Evolutionary conservation across 2,113 vertebrate species (phyloP).

Genomic region (Nycticebus coucang): DNA sequence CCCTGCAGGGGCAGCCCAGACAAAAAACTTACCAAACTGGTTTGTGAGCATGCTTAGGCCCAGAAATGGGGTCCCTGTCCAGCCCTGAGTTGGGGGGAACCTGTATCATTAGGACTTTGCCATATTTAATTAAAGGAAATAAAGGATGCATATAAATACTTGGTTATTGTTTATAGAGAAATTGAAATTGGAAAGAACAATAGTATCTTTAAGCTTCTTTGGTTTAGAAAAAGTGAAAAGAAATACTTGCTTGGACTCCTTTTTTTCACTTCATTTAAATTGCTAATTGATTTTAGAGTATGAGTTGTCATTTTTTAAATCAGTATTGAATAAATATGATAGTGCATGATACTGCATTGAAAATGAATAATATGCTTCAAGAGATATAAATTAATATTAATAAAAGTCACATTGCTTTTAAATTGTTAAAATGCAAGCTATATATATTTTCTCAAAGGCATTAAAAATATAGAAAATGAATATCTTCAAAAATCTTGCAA

Average conservation of each 20-base stretch:
- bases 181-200: constrained; percentile 21
- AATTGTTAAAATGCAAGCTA: constrained; percentile 5
- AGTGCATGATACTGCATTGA: not conserved
- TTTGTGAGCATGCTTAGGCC: too few species aligned
- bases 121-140: constrained; percentile 26
- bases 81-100: too few species aligned
- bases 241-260: not conserved
- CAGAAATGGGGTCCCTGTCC: too few species aligned
- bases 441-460: constrained; percentile 38
- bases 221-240: constrained; percentile 47
- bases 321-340: constrained; percentile 63
- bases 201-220: not conserved
- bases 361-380: constrained; percentile 44
- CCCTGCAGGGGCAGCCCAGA: too few species aligned
- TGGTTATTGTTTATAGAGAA: not conserved
- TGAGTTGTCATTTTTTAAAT: constrained; percentile 46
- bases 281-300: constrained; percentile 53
- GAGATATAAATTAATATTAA: constrained; percentile 68
- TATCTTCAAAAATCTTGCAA: constrained; percentile 44
- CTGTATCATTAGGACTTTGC: not conserved
- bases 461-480: constrained; percentile 17
- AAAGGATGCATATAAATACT: not conserved
- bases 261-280: constrained; percentile 44
- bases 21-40: too few species aligned
- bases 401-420: constrained; percentile 60